Evolutionary conservation across 2,797 vertebrate genomes (phyloP).

Genomic region (Macropus fuliginosus): DNA sequence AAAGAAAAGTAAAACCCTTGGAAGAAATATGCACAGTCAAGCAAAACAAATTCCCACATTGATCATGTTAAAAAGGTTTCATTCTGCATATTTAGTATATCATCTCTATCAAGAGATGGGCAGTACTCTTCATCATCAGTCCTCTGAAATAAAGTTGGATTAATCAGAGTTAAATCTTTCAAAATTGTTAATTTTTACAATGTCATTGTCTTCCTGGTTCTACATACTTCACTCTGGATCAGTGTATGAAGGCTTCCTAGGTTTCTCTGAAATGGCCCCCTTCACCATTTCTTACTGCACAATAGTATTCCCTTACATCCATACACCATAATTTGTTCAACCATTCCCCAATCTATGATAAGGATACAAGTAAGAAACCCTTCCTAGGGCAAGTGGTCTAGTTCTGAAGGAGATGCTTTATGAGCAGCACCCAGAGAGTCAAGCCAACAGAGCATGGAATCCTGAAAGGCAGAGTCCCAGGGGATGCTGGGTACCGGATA

Average conservation of each 20-base stretch:
- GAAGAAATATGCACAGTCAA: not conserved
- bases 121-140: not conserved
- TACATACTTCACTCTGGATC: not conserved
- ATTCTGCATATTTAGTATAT: not conserved
- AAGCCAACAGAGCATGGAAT: not conserved
- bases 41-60: not conserved
- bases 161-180: not conserved
- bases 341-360: not conserved
- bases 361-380: not conserved
- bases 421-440: not conserved
- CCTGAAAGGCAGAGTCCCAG: not conserved
- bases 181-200: not conserved
- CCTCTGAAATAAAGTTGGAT: not conserved
- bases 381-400: not conserved
- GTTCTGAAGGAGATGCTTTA: not conserved
- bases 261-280: not conserved
- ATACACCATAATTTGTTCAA: not conserved
- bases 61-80: not conserved
- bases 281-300: not conserved
- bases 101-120: not conserved
- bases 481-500: not conserved
- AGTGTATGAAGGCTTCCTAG: not conserved
- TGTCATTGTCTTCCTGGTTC: not conserved
- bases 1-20: not conserved
- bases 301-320: not conserved